Base-by-base conservation (phyloP, 2,113 vertebrate species). In the Rhinopomastus cyanomelas region DNA sequence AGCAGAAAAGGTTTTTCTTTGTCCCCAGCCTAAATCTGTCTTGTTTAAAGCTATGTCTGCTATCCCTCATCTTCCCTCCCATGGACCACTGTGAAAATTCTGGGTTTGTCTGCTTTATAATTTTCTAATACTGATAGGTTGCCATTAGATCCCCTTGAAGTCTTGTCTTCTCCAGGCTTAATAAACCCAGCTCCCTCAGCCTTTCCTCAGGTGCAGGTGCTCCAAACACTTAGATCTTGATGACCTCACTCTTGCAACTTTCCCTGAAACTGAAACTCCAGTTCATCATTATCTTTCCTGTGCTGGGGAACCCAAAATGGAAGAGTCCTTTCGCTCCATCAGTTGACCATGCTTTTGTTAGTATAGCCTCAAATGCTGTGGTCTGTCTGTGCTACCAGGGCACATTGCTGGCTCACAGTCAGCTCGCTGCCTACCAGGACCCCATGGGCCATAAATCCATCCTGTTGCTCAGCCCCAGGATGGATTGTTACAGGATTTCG, bases 371-470 rank as follows among this genome's bases (percentile, higher is more conserved):
- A 44, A 52, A 59, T 15, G 44, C n/a, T 37, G 10, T 23, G 29
- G 51, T 8, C 4, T 20, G 27, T 29, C 18, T 46, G 44, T 81
- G 36, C 21, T 88, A 22, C 29, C 26, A 64, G 18, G 14, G 15
- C 26, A n/a, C 0, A 2, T 21, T 65, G 10, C 22, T 32, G 36
- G 46, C 12, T 61, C 10, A 42, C 0, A 2, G 6, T 73, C 18
- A 42, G 17, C 46, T 67, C 0, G 0, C 12, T 36, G 30, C 32
- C 21, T 27, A 12, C 18, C 23, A 42, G 32, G 8, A 39, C 3
- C 3, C 27, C 14, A 11, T 23, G 14, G 21, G 11, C 27, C 32
- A 32, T 20, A 42, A 6, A 48, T 9, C 11, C 52, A 5, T 19
- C 23, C 29, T 15, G 22, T 23, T 39, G 23, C 12, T 30, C 20